These are phyloP conservation scores for Bubo bubo DNA, from an alignment of 2,113 vertebrate species.

Conservation along the genomic window DNA sequence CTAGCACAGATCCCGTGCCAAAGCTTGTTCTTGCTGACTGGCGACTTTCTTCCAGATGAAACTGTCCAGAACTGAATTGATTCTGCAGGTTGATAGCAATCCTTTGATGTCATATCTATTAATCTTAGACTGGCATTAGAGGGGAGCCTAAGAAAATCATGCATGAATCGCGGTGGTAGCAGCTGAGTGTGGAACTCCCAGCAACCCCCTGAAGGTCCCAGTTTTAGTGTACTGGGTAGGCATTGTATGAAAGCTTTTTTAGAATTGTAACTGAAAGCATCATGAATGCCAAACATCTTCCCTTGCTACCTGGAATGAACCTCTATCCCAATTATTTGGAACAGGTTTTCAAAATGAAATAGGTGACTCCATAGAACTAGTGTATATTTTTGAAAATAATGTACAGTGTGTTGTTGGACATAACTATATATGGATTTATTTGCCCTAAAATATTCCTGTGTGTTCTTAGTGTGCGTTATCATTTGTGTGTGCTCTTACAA, in stretches of 20 bases:
- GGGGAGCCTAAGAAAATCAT: not conserved
- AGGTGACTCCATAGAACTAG: not conserved
- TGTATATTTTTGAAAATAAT: not conserved
- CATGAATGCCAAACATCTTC: not conserved
- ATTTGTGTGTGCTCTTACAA: not conserved
- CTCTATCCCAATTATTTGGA: not conserved
- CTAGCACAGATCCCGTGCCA: not conserved
- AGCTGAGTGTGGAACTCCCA: not conserved
- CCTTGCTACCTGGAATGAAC: not conserved
- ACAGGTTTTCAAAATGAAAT: not conserved
- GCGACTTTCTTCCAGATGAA: not conserved
- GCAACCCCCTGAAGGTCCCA: not conserved
- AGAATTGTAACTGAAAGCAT: not conserved
- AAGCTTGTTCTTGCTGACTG: not conserved
- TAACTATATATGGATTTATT: not conserved
- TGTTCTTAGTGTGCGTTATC: fast-evolving
- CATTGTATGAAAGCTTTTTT: fast-evolving
- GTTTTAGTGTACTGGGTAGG: not conserved
- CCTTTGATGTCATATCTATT: not conserved
- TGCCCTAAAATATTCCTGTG: not conserved
- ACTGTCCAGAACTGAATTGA: not conserved
- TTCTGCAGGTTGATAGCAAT: not conserved
- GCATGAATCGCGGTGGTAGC: not conserved
- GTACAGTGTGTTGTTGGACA: not conserved
- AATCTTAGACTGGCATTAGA: not conserved